Conservation (phyloP, 2,797 vertebrate genomes). For the Notolabrus celidotus region DNA sequence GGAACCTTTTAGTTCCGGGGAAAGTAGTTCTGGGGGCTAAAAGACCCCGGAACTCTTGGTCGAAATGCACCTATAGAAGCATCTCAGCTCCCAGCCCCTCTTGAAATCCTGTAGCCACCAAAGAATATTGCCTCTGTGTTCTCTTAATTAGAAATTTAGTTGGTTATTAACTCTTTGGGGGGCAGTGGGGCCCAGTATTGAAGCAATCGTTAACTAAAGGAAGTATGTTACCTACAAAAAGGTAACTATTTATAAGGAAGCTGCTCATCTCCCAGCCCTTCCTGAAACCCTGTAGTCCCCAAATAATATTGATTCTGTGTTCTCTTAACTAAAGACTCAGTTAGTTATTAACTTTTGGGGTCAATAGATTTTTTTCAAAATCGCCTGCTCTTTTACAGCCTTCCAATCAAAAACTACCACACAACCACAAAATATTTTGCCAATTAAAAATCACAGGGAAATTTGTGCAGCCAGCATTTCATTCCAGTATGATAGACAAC, state of each 20-base stretch:
- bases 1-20: too few relatives aligned
- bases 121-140: neutral
- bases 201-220: too few relatives aligned
- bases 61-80: too few relatives aligned
- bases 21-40: too few relatives aligned
- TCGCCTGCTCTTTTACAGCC: neutral
- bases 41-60: too few relatives aligned
- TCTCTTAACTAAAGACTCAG: too few relatives aligned
- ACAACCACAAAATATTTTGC: neutral
- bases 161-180: neutral
- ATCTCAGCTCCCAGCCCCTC: neutral
- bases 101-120: neutral
- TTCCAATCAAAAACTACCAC: neutral
- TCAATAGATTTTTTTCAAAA: neutral
- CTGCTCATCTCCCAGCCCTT: too few relatives aligned
- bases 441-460: neutral
- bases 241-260: too few relatives aligned
- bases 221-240: too few relatives aligned
- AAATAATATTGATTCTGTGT: too few relatives aligned
- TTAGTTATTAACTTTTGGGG: neutral
- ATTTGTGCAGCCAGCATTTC: neutral
- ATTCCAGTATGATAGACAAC: slow-evolving; percentile 14
- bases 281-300: too few relatives aligned
- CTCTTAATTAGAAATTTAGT: neutral
- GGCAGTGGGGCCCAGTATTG: too few relatives aligned